Conservation (phyloP, 2,797 vertebrate genomes). For the Caiman crocodilus region DNA sequence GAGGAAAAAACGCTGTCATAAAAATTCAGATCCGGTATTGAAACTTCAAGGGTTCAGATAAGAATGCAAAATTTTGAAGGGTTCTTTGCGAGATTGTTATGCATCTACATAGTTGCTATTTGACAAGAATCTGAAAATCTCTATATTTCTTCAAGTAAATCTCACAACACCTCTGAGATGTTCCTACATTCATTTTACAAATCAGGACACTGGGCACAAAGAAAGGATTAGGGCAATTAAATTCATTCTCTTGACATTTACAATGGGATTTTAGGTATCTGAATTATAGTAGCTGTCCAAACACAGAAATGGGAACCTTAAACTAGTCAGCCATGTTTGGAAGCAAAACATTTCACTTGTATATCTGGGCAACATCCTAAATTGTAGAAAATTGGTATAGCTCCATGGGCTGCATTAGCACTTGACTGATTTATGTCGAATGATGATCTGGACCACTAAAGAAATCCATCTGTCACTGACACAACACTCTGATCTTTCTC, state of each 20-base stretch:
- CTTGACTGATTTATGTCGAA: background rate
- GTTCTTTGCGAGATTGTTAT: background rate
- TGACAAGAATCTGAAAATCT: background rate
- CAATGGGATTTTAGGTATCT: conserved; percentile 1
- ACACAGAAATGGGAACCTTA: background rate
- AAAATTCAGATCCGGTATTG: background rate
- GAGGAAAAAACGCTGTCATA: background rate
- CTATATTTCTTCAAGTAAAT: conserved; percentile 20
- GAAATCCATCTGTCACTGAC: background rate
- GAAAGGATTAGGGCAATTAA: background rate
- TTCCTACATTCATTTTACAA: conserved; percentile 18
- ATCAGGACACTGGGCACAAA: conserved; percentile 16
- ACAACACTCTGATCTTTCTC: background rate
- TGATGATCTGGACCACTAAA: background rate
- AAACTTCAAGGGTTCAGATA: background rate
- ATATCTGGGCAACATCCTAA: background rate
- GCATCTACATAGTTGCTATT: background rate
- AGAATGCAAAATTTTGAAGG: background rate
- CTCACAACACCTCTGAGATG: background rate
- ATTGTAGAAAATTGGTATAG: background rate
- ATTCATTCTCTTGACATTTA: background rate
- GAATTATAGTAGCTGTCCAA: background rate
- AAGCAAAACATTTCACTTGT: background rate
- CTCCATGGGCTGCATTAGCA: background rate
- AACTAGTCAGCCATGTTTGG: background rate